Conservation (phyloP, 2,888 invertebrate species). For the Mythimna impura region DNA sequence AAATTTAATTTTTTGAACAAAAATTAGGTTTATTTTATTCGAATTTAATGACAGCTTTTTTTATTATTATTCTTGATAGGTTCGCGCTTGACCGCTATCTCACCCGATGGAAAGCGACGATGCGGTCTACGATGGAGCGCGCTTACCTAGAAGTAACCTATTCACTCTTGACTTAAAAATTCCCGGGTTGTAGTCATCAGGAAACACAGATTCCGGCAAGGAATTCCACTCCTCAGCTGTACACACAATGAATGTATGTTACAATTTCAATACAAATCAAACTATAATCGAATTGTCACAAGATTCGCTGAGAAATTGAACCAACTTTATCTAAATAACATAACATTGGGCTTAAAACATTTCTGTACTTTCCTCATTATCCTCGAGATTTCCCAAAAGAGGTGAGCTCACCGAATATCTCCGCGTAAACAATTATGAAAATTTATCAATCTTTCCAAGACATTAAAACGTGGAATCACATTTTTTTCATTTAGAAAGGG, state of each 20-base stretch:
- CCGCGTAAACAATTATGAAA: slow-evolving; percentile 76
- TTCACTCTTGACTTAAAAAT: too few species aligned
- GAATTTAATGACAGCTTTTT: not conserved
- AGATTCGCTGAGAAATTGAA: not conserved
- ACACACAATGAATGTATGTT: not conserved
- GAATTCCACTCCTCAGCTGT: too few species aligned
- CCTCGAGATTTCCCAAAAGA: slow-evolving; percentile 40
- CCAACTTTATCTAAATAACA: not conserved
- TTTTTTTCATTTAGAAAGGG: slow-evolving; percentile 61
- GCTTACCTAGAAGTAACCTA: too few species aligned
- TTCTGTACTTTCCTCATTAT: not conserved
- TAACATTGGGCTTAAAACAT: slow-evolving; percentile 11
- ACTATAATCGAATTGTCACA: not conserved
- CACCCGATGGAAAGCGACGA: too few species aligned
- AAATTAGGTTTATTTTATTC: too few species aligned
- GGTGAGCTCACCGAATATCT: slow-evolving; percentile 59
- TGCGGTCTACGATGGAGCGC: too few species aligned
- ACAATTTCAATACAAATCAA: not conserved
- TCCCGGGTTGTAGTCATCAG: too few species aligned
- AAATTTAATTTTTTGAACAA: too few species aligned
- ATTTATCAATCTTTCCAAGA: slow-evolving; percentile 78
- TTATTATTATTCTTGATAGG: too few species aligned
- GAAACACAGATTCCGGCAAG: too few species aligned
- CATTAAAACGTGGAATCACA: slow-evolving; percentile 70
- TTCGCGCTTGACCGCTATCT: too few species aligned